Conservation (phyloP, 1,140 invertebrate species). For the Cylas formicarius region DNA sequence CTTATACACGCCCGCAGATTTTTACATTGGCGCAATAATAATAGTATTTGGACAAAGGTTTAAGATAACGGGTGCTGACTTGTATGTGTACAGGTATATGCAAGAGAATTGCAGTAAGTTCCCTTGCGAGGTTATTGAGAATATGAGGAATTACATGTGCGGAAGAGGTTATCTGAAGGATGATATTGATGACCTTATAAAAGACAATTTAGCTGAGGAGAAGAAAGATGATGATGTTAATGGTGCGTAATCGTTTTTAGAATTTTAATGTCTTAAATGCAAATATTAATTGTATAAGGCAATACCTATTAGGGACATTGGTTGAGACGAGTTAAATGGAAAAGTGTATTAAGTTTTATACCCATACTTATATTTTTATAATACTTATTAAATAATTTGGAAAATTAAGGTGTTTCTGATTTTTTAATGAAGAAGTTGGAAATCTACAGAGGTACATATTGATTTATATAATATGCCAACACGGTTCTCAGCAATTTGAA, state of each 20-base stretch:
- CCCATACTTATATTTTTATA: no score
- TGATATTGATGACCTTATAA: slow-evolving; percentile 43
- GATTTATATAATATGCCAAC: no score
- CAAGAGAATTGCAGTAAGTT: slow-evolving; percentile 62
- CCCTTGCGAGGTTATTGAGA: slow-evolving; percentile 51
- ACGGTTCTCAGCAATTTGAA: no score
- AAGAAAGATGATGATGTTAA: slow-evolving; percentile 35
- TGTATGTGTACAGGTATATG: slow-evolving; percentile 63
- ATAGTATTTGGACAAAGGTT: slow-evolving; percentile 60
- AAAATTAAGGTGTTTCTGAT: no score
- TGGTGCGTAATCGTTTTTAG: slow-evolving; percentile 20
- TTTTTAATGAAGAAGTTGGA: no score
- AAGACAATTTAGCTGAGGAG: slow-evolving; percentile 27
- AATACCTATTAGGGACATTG: no score
- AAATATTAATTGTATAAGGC: no score
- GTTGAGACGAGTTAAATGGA: no score
- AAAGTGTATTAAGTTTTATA: no score
- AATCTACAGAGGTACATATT: no score
- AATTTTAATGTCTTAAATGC: no score
- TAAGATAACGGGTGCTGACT: slow-evolving; percentile 57
- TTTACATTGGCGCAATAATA: slow-evolving; percentile 58
- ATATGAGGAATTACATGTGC: slow-evolving; percentile 55
- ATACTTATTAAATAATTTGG: no score
- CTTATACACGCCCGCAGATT: slow-evolving; percentile 60
- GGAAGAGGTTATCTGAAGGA: slow-evolving; percentile 50